A percentile compares a stretch with the other conserved stretches of the same genome.
Evolutionary conservation across 2,888 invertebrate genomes (phyloP).

Genomic region (Polydrusus cervinus): DNA sequence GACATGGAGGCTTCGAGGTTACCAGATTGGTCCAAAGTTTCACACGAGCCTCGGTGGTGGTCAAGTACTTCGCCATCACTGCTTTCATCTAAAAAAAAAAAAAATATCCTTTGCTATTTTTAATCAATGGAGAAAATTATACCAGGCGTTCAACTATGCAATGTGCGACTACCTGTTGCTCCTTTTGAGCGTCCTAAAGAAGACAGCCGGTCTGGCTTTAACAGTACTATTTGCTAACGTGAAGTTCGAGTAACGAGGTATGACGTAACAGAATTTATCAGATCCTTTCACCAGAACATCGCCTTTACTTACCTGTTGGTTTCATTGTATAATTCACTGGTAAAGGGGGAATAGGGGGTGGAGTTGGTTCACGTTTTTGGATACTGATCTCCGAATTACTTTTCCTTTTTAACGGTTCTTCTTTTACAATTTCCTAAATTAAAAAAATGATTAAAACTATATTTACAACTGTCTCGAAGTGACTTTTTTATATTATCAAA

Average conservation of each 20-base stretch:
- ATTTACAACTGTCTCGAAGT: no score
- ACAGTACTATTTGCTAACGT: no score
- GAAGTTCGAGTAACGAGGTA: no score
- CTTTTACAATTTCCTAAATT: conserved; percentile 61
- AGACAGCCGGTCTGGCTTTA: no score
- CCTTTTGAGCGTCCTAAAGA: no score
- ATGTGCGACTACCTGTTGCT: no score
- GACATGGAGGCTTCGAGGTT: conserved; percentile 70
- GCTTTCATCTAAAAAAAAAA: conserved; percentile 71
- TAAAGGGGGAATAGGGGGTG: conserved; percentile 79
- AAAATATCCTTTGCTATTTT: no score
- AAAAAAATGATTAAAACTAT: conserved; percentile 29
- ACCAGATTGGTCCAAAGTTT: conserved; percentile 71
- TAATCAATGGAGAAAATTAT: no score
- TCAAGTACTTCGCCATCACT: conserved; percentile 72
- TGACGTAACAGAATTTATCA: no score
- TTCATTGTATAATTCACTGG: conserved; percentile 75
- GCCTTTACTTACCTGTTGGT: conserved; percentile 61
- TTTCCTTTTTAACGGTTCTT: conserved; percentile 65
- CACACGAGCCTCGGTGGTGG: conserved; percentile 66
- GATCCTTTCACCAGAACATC: no score
- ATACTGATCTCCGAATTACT: conserved; percentile 65
- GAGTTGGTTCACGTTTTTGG: conserved; percentile 73
- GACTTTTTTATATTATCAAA: no score
- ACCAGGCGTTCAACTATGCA: no score